These are phyloP conservation scores for Nannospalax galili DNA, from an alignment of 2,113 vertebrate genomes.

Conservation along the genomic window DNA sequence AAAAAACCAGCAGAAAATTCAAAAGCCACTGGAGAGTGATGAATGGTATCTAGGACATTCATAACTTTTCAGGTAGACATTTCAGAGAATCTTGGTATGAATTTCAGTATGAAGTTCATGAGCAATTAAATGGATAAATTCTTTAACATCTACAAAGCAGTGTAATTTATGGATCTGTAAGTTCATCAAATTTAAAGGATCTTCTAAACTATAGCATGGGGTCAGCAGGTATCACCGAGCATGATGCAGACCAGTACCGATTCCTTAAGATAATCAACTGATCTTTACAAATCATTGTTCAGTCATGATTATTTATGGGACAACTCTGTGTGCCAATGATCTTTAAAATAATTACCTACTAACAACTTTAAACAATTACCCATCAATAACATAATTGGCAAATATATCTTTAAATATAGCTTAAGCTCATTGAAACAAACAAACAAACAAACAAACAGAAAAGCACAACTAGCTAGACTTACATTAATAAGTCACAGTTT, in stretches of 20 bases:
- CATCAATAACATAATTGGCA: constrained; percentile 51
- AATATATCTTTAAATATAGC: constrained; percentile 71
- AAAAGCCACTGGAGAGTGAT: not conserved
- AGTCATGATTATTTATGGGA: constrained; percentile 28
- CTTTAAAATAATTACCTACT: constrained; percentile 57
- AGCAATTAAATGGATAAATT: too few relatives aligned
- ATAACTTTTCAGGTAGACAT: not conserved
- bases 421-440: constrained; percentile 70
- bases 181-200: constrained; percentile 43
- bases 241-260: not conserved
- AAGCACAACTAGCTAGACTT: constrained; percentile 72
- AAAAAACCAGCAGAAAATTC: not conserved
- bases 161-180: constrained; percentile 20
- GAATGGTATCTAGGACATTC: not conserved
- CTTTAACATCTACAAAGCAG: constrained; percentile 36
- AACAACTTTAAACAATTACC: constrained; percentile 57
- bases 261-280: constrained; percentile 30
- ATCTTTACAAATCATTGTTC: constrained; percentile 37
- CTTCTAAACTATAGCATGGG: constrained; percentile 35
- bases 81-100: constrained; percentile 41
- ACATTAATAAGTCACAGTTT: constrained; percentile 81
- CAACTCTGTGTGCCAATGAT: constrained; percentile 37
- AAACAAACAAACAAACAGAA: too few relatives aligned
- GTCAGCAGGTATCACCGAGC: not conserved
- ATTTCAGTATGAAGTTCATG: constrained; percentile 47